Base-by-base conservation (phyloP, 2,113 vertebrate species). In the Malurus cyaneus region DNA sequence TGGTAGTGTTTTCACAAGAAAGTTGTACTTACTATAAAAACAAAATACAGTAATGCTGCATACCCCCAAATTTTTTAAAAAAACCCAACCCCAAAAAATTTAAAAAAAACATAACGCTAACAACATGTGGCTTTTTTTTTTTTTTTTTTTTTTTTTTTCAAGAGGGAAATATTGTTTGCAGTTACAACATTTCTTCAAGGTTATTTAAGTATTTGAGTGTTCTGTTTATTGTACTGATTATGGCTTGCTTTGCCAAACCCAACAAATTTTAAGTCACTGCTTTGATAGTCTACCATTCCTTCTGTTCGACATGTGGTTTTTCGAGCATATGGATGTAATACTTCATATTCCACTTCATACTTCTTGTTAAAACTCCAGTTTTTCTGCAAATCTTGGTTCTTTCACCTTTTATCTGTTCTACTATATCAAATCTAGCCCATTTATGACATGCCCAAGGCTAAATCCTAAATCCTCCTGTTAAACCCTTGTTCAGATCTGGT, bases 251-350 rank as follows among this genome's bases (percentile, higher is more conserved):
- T 97, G 96, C 96, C 96, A 98, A 96, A 67, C 94, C 82, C 83
- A 96, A 94, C 92, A 89, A 96, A 94, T 94, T 96, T 96, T 88
- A 88, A 95, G 91, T 93, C 92, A 60, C 42, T 82, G 44, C 93
- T 96, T 95, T 96, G 92, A 94, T 96, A 92, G 70, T 71, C 86
- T 88, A 92, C 80, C 62, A 92, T 96, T 92, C 95, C 92, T 95
- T 96, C 88, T 97, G 94, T 96, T 97, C 6, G 20, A 96, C 96
- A 95, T 95, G 96, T 97, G 97, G 94, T 96, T 97, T 95, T 72
- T 59, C 64, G 72, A 93, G 70, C 96, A 98, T 96, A 94, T 97
- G 96, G 96, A 94, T 92, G 65, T 86, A 92, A 93, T 97, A 85
- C 96, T 97, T 95, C 82, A 86, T 93, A 95, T 92, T 95, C 69